Evolutionary conservation across 2,888 invertebrate species (phyloP).

Genomic region (Entomobrya multifasciata): DNA sequence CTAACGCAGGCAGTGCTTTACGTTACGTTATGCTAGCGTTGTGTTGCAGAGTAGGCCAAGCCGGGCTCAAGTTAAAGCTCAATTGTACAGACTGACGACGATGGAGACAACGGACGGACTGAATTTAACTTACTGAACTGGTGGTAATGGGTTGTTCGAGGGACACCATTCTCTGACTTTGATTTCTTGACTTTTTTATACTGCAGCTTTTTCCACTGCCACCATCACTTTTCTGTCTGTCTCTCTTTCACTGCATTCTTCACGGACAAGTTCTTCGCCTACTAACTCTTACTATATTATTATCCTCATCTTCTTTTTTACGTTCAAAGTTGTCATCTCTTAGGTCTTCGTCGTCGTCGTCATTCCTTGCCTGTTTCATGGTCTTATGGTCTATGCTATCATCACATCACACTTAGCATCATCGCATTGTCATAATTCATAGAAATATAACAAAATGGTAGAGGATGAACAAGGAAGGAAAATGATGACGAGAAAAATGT

Average conservation of each 20-base stretch:
- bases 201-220: neutral
- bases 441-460: constrained; percentile 26
- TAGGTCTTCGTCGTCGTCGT: neutral
- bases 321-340: constrained; percentile 48
- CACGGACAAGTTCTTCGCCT: neutral
- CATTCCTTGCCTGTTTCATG: no score
- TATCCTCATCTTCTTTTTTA: neutral
- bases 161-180: constrained; percentile 39
- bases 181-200: constrained; percentile 8
- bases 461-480: constrained; percentile 55
- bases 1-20: no score
- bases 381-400: no score
- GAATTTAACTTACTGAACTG: constrained; percentile 60
- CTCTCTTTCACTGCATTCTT: neutral
- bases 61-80: constrained; percentile 47
- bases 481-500: no score
- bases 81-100: constrained; percentile 42
- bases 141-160: constrained; percentile 63
- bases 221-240: neutral
- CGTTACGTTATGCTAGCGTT: neutral
- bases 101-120: constrained; percentile 19
- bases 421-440: no score
- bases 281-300: neutral
- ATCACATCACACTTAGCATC: no score
- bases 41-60: constrained; percentile 30